Evolutionary conservation across 2,113 vertebrate species (phyloP), one percentile per base, ranked within the genome.

Genomic region (Ictidomys tridecemlineatus): DNA sequence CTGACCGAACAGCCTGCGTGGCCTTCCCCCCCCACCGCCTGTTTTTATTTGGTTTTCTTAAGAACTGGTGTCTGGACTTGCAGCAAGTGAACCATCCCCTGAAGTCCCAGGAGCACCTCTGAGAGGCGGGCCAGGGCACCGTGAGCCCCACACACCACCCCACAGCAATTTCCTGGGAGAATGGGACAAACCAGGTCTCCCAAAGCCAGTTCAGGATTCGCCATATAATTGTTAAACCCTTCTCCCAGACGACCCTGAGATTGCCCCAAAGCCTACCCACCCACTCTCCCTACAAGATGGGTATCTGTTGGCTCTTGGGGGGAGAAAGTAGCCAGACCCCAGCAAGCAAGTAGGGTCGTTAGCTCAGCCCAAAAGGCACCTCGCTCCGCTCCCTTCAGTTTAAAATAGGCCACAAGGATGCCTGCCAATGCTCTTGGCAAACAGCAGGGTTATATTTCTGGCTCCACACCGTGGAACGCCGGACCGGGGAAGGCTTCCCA

Each of bases 361-460:
- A 0, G 61, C 58, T 95, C 39, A 45, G 89, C 92, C 82, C 0
- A 0, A 42, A 32, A 93, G 93, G 90, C 20, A 84, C 94, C 84
- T 37, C 78, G 90, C 85, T 51, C 89, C 13, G 45, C 78, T 96
- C 96, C 85, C 63, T 96, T 91, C 73, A 51, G 92, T 96, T 96
- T 97, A 98, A 98, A 98, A 98, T 96, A 96, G 98, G 95, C 96
- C 98, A 95, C 11, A 13, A 39, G 88, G 95, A 96, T 14, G 86
- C 56, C 89, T 96, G 97, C 97, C 97, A 97, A 98, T 96, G 97
- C 98, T 98, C 94, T 58, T 98, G 98, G 98, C 98, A 97, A 97
- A 97, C 83, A 94, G 94, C 85, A 95, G 92, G 97, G 98, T 97
- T 98, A 96, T 98, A 97, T 97, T 98, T 98, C 98, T 99, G 96